Percentiles rank a stretch among this genome's conserved stretches.
Conservation (phyloP, 2,888 invertebrate genomes). For the Archips xylosteana region DNA sequence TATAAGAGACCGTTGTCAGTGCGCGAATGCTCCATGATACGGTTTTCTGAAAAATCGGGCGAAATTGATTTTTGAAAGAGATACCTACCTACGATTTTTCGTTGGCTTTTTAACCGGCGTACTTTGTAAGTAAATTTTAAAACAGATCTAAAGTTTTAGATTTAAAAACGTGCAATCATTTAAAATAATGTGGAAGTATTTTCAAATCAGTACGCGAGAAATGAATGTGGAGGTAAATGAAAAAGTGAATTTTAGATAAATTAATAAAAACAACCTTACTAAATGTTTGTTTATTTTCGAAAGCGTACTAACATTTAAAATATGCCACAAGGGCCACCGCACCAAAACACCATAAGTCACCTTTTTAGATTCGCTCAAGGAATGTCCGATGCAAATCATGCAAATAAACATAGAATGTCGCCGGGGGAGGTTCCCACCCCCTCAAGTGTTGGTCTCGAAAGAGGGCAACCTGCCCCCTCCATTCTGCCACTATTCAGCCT, state of each 20-base stretch:
- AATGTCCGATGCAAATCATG: constrained; percentile 79
- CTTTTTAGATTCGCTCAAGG: constrained; percentile 48
- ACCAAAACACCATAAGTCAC: constrained; percentile 38
- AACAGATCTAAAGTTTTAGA: no score
- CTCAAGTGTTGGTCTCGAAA: constrained; percentile 73
- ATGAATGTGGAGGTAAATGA: neutral
- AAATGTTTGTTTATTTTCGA: neutral
- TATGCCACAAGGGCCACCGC: constrained; percentile 30
- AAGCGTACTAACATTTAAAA: neutral
- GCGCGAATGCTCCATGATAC: constrained; percentile 72
- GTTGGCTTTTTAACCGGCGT: neutral
- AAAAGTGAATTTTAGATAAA: neutral
- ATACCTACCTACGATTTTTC: neutral
- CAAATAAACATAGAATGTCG: constrained; percentile 75
- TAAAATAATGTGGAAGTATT: no score
- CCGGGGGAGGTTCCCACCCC: constrained; percentile 58
- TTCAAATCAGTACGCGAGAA: neutral
- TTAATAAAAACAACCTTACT: neutral
- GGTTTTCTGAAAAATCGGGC: constrained; percentile 53
- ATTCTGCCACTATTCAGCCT: constrained; percentile 72
- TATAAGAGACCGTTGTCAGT: constrained; percentile 82
- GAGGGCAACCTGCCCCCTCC: constrained; percentile 67
- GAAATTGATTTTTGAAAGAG: constrained; percentile 32
- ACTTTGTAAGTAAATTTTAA: neutral
- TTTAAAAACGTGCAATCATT: no score